Base-by-base conservation (phyloP, 2,888 invertebrate genomes). In the Eristalis intricaria region DNA sequence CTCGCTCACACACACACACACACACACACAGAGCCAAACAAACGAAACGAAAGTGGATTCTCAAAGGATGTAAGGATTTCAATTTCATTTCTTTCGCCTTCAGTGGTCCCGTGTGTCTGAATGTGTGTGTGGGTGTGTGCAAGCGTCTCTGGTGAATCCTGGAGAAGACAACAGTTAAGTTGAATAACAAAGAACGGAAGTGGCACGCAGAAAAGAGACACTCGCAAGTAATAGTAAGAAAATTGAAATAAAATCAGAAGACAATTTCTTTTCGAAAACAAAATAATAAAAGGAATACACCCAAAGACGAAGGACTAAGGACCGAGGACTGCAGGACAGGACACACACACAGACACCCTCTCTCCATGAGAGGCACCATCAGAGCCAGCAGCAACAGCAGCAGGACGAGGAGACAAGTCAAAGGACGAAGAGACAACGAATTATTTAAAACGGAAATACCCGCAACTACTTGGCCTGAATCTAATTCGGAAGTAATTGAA, bases 381-480 rank as follows among this genome's bases (percentile, higher is more conserved):
- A 66, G 73, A 23, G 5, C 5, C 38, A 58, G 11, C 58, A 66
- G 58, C 58, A 66, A 77, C 29, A 64, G 15, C 56, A 19, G 35
- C 32, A n/a, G n/a, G n/a, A n/a, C n/a, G n/a, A 32, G 7, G 5
- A 32, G 32, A 4, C 32, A 32, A 40, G 40, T 22, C 74, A 38
- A 60, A 65, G 32, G 66, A 29, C 43, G 63, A 73, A 50, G 68
- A 60, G 38, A 50, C 40, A 71, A 74, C 78, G 15, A 83, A 83
- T 83, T 84, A 87, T 87, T 84, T 87, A 84, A 87, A 87, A 68
- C 87, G 84, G 87, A 87, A 87, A 87, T 84, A 84, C 84, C 84
- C 87, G 76, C 87, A 87, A 87, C 84, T 80, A 79, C 84, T 87
- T 87, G 87, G 87, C 87, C 79, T 84, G 87, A 84, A 87, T 84